phyloP scores from a whole-genome alignment of 2,888 invertebrate species.

The Metallyticus violacea region DNA sequence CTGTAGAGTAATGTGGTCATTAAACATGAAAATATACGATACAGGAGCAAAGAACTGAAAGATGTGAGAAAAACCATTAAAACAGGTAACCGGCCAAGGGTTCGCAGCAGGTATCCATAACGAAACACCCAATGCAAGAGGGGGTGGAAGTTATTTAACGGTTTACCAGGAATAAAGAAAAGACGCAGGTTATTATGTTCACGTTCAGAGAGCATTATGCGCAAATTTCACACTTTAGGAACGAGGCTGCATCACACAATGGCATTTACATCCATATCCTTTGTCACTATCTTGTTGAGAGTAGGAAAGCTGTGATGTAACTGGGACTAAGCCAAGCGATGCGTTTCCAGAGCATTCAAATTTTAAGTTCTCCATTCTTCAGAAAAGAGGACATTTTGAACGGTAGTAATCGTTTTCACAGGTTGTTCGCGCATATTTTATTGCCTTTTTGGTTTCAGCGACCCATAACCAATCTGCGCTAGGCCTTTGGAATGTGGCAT shows the following conservation, averaged over 20 bases:
- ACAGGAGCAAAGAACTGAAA: slow-evolving; percentile 28
- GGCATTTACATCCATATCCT: neutral
- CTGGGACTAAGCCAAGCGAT: too few species aligned
- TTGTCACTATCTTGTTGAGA: neutral
- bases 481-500: neutral
- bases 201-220: neutral
- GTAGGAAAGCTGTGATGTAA: neutral
- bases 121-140: neutral
- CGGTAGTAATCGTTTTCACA: neutral
- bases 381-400: neutral
- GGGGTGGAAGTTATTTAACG: neutral
- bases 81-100: neutral
- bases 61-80: slow-evolving; percentile 13
- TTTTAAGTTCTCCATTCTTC: neutral
- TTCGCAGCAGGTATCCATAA: neutral
- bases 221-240: slow-evolving; percentile 17
- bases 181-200: neutral
- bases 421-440: neutral
- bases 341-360: neutral
- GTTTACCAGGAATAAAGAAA: neutral
- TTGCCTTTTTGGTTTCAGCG: neutral
- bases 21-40: slow-evolving; percentile 25
- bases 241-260: neutral
- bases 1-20: neutral
- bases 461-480: neutral